These are phyloP conservation scores for Acromyrmex echinatior DNA, from an alignment of 1,140 invertebrate genomes.

Conservation along the genomic window DNA sequence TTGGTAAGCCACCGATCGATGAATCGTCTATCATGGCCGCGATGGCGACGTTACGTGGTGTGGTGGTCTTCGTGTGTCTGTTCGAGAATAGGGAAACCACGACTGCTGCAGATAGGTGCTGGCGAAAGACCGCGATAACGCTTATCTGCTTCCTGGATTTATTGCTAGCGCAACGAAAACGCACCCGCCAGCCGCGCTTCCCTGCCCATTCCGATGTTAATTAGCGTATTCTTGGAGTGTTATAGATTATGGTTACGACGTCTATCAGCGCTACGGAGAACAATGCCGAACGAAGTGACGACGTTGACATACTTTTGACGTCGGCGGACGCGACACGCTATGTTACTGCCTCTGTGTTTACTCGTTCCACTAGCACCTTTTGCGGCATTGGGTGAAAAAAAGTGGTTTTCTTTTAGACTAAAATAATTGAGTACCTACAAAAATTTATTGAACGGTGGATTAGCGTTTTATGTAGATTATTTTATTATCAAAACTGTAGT, in stretches of 20 bases:
- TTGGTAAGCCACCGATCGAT: slow-evolving; percentile 67
- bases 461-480: background rate
- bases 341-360: background rate
- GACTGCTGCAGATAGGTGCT: slow-evolving; percentile 71
- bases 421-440: background rate
- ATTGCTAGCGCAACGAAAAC: slow-evolving; percentile 84
- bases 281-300: slow-evolving; percentile 83
- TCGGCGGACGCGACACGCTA: slow-evolving; percentile 43
- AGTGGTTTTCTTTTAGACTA: background rate
- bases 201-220: slow-evolving; percentile 84
- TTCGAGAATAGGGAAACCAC: slow-evolving; percentile 73
- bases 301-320: slow-evolving; percentile 83
- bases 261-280: slow-evolving; percentile 74
- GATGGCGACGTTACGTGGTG: slow-evolving; percentile 49
- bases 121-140: slow-evolving; percentile 83
- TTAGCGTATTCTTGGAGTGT: slow-evolving; percentile 77
- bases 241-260: slow-evolving; percentile 79
- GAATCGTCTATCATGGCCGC: slow-evolving; percentile 70
- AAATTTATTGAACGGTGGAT: background rate
- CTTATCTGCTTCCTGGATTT: slow-evolving; percentile 85
- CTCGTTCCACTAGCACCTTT: background rate
- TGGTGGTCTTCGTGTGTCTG: slow-evolving; percentile 48
- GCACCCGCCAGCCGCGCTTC: slow-evolving; percentile 78
- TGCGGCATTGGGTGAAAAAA: background rate
- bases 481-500: slow-evolving; percentile 1